These are phyloP conservation scores for Sphenopsis melanotis DNA, from an alignment of 2,797 vertebrate genomes.

Conservation along the genomic window DNA sequence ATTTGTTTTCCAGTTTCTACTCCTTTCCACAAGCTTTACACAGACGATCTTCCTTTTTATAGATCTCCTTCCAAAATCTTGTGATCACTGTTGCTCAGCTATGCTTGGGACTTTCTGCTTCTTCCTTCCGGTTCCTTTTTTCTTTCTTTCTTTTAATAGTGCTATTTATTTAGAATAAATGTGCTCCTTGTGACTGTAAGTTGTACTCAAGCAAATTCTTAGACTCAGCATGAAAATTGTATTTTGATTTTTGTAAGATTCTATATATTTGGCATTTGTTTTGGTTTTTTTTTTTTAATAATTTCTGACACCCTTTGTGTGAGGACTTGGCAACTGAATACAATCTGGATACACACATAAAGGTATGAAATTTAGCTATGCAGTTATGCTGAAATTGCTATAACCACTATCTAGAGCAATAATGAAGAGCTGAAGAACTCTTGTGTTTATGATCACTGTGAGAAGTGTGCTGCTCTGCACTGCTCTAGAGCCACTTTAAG, in stretches of 20 bases:
- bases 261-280: neutral
- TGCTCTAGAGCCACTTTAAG: neutral
- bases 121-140: constrained; percentile 40
- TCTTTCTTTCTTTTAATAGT: constrained; percentile 24
- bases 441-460: neutral
- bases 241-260: neutral
- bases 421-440: neutral
- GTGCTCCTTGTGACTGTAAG: neutral
- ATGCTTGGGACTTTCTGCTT: neutral
- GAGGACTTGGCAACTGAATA: neutral
- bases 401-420: neutral
- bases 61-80: constrained; percentile 19
- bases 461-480: neutral
- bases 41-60: neutral
- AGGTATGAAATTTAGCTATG: neutral
- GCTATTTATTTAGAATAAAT: neutral
- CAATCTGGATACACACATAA: neutral
- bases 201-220: constrained; percentile 2
- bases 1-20: neutral
- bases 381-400: neutral
- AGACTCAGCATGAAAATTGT: neutral
- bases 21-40: neutral
- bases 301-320: neutral
- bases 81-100: neutral
- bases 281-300: neutral